Percentiles rank a stretch among this genome's conserved stretches.
Conservation (phyloP, 2,888 invertebrate species). For the Cancer borealis region DNA sequence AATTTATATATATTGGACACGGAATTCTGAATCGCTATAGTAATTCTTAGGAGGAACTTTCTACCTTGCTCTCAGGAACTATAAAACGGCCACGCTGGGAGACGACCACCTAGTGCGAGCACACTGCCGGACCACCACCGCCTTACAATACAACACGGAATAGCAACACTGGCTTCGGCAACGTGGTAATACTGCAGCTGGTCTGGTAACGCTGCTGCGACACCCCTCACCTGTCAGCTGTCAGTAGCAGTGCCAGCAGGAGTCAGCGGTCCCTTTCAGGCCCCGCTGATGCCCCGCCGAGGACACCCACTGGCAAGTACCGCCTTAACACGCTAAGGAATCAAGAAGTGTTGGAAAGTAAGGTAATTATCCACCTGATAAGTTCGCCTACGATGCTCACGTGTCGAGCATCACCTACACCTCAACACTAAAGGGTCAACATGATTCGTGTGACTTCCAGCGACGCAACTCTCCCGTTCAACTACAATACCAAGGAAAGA, state of each 20-base stretch:
- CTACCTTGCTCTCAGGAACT: slow-evolving; percentile 74
- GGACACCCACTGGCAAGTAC: background rate
- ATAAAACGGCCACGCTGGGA: slow-evolving; percentile 65
- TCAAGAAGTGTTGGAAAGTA: slow-evolving; percentile 14
- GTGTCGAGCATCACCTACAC: slow-evolving; percentile 35
- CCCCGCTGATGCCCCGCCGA: background rate
- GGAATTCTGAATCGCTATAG: slow-evolving; percentile 61
- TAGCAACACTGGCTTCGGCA: slow-evolving; percentile 47
- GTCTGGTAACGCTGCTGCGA: slow-evolving; percentile 27
- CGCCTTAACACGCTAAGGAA: slow-evolving; percentile 26
- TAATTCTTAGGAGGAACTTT: slow-evolving; percentile 68
- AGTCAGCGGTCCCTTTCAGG: slow-evolving; percentile 10
- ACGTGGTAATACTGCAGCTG: slow-evolving; percentile 14
- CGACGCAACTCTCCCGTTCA: slow-evolving; percentile 58
- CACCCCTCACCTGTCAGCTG: background rate
- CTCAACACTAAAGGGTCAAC: slow-evolving; percentile 44
- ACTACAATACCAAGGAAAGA: slow-evolving; percentile 66
- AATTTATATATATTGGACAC: slow-evolving; percentile 41
- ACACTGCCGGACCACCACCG: slow-evolving; percentile 52
- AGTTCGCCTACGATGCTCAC: background rate
- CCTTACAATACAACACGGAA: slow-evolving; percentile 28
- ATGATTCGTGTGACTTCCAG: slow-evolving; percentile 59
- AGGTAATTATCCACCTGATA: background rate
- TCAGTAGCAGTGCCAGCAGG: background rate
- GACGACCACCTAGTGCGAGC: slow-evolving; percentile 67